Percentiles rank a stretch among this genome's conserved stretches.
phyloP scores from a whole-genome alignment of 2,113 vertebrate species.

The Carassius gibelio region DNA sequence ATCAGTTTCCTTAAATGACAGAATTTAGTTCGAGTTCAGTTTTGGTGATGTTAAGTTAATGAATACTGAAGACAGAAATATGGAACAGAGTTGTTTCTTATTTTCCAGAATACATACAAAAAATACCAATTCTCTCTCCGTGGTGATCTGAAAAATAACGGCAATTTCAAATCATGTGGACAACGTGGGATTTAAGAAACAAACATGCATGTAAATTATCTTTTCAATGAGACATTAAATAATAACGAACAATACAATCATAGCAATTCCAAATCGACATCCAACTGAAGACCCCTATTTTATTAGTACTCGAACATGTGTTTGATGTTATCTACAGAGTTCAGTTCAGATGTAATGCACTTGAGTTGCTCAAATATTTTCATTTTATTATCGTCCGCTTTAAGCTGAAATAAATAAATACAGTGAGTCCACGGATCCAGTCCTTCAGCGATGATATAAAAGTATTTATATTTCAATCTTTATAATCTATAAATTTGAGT shows the following conservation, averaged over 20 bases:
- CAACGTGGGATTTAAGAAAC: conserved; percentile 94
- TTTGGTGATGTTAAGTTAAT: conserved; percentile 22
- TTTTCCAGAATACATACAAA: conserved; percentile 99
- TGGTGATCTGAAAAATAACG: conserved; percentile 99
- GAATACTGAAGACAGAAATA: conserved; percentile 92
- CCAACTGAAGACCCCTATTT: conserved; percentile 91
- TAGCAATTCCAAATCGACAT: conserved; percentile 98
- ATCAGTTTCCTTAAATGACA: neutral
- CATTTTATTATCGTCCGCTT: conserved; percentile 87
- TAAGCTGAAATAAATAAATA: conserved; percentile 99
- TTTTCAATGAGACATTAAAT: conserved; percentile 96
- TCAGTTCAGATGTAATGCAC: conserved; percentile 97
- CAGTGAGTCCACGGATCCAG: conserved; percentile 91
- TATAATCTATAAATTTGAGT: conserved; percentile 75
- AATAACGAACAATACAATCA: conserved; percentile 99
- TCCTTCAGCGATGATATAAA: conserved; percentile 87
- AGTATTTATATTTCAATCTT: conserved; percentile 80
- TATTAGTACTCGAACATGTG: conserved; percentile 96
- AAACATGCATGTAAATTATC: conserved; percentile 98
- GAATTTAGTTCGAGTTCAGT: neutral
- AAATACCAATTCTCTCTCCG: conserved; percentile 98
- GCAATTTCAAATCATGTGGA: conserved; percentile 94
- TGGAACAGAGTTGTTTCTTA: conserved; percentile 92
- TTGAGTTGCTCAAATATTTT: conserved; percentile 84
- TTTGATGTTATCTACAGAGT: conserved; percentile 86